phyloP scores from a whole-genome alignment of 2,888 invertebrate genomes.

The Eupeodes luniger region DNA sequence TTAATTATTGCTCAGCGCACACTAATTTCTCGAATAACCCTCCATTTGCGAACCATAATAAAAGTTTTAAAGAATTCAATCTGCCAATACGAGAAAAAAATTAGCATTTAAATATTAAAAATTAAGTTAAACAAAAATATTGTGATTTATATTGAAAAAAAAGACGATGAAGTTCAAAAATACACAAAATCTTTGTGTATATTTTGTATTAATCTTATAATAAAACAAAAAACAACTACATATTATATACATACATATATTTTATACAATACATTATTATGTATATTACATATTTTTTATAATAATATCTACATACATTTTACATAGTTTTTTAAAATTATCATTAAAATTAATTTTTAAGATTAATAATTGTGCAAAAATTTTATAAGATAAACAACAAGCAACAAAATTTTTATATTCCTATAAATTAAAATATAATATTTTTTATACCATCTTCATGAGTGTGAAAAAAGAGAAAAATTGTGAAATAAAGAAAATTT shows the following conservation, averaged over 20 bases:
- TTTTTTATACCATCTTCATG: not conserved
- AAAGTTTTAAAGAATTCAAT: not conserved
- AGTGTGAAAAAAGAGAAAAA: not conserved
- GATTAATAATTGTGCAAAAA: constrained; percentile 33
- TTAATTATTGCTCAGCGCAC: not conserved
- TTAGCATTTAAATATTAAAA: constrained; percentile 54
- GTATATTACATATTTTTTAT: constrained; percentile 5
- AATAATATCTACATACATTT: not conserved
- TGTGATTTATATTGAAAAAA: constrained; percentile 65
- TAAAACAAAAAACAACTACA: not conserved
- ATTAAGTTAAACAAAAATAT: constrained; percentile 36
- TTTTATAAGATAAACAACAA: constrained; percentile 7
- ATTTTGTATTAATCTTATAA: constrained; percentile 3
- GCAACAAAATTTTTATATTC: not conserved
- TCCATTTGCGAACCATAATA: not conserved
- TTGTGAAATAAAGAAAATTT: constrained; percentile 15
- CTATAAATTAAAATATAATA: not conserved
- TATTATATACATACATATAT: not conserved
- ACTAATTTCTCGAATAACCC: not conserved
- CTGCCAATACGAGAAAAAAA: constrained; percentile 52
- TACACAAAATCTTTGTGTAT: not conserved
- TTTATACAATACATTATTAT: not conserved
- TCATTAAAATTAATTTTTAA: constrained; percentile 17
- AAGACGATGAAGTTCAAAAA: constrained; percentile 36
- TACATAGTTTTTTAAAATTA: constrained; percentile 16